These are phyloP conservation scores for Sceloporus undulatus DNA, from an alignment of 2,113 vertebrate species.

Conservation along the genomic window DNA sequence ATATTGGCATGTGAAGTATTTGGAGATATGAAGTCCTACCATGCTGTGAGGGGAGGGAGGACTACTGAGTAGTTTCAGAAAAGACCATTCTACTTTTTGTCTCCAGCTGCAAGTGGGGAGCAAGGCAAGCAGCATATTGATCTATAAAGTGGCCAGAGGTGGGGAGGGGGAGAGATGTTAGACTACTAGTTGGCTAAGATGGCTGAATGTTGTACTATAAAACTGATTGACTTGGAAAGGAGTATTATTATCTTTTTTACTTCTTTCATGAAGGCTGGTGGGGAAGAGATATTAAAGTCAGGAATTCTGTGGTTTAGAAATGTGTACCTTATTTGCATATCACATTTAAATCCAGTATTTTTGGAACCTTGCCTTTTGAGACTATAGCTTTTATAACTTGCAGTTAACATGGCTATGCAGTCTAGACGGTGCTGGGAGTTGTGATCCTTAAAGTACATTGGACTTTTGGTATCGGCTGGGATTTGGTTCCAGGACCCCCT, in stretches of 20 bases:
- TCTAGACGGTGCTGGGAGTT: no score
- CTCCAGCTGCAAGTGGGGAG: not conserved
- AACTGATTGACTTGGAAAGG: not conserved
- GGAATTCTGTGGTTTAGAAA: fast-evolving
- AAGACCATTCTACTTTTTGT: not conserved
- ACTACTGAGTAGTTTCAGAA: not conserved
- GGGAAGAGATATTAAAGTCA: fast-evolving
- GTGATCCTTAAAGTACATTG: no score
- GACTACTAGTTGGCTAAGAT: not conserved
- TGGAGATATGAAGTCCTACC: slow-evolving; percentile 32
- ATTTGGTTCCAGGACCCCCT: no score
- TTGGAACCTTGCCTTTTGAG: no score
- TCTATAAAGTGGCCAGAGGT: not conserved
- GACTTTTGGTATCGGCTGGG: no score
- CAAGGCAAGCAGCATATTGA: not conserved
- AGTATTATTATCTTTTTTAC: fast-evolving
- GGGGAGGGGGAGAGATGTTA: not conserved
- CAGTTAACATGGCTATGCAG: not conserved
- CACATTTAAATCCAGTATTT: no score
- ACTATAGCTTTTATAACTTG: not conserved
- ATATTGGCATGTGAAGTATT: slow-evolving; percentile 53
- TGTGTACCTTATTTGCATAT: fast-evolving
- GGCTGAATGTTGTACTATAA: not conserved
- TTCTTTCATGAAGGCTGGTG: not conserved
- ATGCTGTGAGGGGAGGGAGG: slow-evolving; percentile 22